Evolutionary conservation across 2,113 vertebrate genomes (phyloP), one percentile per base, ranked within the genome.

Genomic region (Thryonomys swinderianus): DNA sequence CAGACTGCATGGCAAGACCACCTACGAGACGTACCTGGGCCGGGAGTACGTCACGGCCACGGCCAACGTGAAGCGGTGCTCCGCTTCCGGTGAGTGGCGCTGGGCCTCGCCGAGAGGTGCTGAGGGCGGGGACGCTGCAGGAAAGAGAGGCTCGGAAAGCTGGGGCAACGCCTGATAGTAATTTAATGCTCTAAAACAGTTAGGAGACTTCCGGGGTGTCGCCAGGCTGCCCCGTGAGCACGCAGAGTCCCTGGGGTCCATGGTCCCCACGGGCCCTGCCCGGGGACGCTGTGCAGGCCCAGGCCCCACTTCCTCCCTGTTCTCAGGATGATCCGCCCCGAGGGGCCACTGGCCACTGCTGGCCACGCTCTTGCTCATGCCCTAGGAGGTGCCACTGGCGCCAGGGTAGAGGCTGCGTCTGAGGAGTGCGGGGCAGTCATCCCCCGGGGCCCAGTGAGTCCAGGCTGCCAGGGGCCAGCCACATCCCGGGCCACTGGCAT

Each of bases 61-160:
- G 0, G 32, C 95, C 4, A 97, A 97, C 27, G 97, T 98, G 96
- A 97, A 83, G 3, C 93, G 64, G 16, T 98, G 98, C 90, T 98
- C 98, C 2, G 80, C 85, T 32, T 98, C 98, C 92, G 85, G 98
- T 98, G 97, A 97, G 97, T 96, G 40, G 40, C 7, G 1, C 23
- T 10, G 2, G 0, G 30, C 11, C 0, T 21, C 27, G 0, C 4
- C 0, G 23, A 37, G 69, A 48, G 34, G 21, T 27, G 27, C 7
- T 25, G 0, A 0, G 1, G 17, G 16, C 2, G 45, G 61, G 45
- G 94, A 18, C n/a, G 23, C 2, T 21, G 21, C 8, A 37, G 32
- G 64, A 27, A 55, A 48, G 51, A 30, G 53, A 85, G 32, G 30
- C 53, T 69, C 51, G 67, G 55, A 48, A 74, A 67, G 27, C 57